A percentile compares a stretch with the other conserved stretches of the same genome.
Conservation (phyloP, 2,113 vertebrate species). For the Eulacestoma nigropectus region DNA sequence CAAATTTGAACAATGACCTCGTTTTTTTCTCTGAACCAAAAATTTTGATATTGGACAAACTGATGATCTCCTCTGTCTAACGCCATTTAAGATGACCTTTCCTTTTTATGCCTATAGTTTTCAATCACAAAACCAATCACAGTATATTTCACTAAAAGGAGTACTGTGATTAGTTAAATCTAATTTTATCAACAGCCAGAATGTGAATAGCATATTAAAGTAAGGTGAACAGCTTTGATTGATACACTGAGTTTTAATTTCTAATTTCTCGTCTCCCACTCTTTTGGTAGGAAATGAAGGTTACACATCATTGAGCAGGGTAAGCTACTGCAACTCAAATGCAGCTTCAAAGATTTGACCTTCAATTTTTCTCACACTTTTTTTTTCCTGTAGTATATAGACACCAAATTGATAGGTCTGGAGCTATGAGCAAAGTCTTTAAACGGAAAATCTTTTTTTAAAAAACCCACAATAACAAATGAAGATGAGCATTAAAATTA, state of each 20-base stretch:
- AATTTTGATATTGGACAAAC: not conserved
- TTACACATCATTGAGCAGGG: not conserved
- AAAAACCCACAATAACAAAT: not conserved
- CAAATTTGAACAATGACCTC: not conserved
- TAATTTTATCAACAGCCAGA: slow-evolving; percentile 54
- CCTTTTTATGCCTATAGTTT: slow-evolving; percentile 30
- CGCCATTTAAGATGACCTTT: slow-evolving; percentile 32
- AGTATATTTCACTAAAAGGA: slow-evolving; percentile 21
- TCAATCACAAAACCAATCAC: slow-evolving; percentile 43
- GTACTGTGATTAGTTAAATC: slow-evolving; percentile 41
- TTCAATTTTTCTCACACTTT: not conserved
- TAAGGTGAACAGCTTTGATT: slow-evolving; percentile 22
- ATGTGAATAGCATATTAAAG: slow-evolving; percentile 32
- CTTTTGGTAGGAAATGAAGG: slow-evolving; percentile 8
- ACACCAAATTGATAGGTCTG: not conserved
- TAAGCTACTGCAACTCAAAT: slow-evolving; percentile 1
- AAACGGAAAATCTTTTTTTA: not conserved
- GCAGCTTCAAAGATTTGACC: not conserved
- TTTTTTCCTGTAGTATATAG: not conserved
- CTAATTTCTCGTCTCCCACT: not conserved
- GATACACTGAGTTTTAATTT: slow-evolving; percentile 18
- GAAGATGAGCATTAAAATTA: not conserved
- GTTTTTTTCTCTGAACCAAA: not conserved
- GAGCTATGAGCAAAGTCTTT: not conserved
- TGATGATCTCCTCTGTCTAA: not conserved